Base-by-base conservation (phyloP, 2,113 vertebrate genomes). In the Nansenia antarctica region DNA sequence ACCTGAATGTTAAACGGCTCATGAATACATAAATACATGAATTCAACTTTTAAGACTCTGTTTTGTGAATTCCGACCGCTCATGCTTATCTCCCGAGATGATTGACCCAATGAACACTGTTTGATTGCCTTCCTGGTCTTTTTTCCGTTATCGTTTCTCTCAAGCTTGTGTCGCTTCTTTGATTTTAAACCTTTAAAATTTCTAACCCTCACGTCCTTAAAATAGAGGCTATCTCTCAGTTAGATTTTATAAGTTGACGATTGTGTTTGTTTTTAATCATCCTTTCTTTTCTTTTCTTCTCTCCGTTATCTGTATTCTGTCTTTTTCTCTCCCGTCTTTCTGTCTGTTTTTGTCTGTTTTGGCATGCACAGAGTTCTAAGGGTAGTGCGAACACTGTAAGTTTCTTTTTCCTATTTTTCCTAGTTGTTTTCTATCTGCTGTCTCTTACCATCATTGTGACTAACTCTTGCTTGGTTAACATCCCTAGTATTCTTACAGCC, bases 361-460 rank as follows among this genome's bases (percentile, higher is more conserved):
- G 96, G 93, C 94, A 97, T 96, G 95, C 92, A 91, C 95, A 98
- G 97, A 97, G 94, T 94, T 97, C 97, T 95, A 99, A 98, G 96
- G 24, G 94, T 96, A 98, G 94, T 98, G 94, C 94, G 91, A 93
- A 92, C 90, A 85, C 91, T 95, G 93, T 95, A 97, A 96, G 92
- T 92, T 93, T 92, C 87, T 91, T 93, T 87, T 67, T 81, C 87
- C 88, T 20, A 47, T 5, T 64, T 76, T 69, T 77, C 73, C 74
- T 72, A 67, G 80, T n/a, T 70, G 32, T 45, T 69, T 14, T 47
- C 70, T 67, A 9, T 77, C 73, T 64, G 60, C 24, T 82, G 83
- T 82, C 69, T 79, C 73, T 80, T n/a, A n/a, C n/a, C n/a, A 42
- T 32, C 80, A 85, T 77, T 79, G 78, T 79, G 65, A 80, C 57